These are phyloP conservation scores for Papilio xuthus DNA, from an alignment of 1,140 invertebrate genomes.

Conservation along the genomic window DNA sequence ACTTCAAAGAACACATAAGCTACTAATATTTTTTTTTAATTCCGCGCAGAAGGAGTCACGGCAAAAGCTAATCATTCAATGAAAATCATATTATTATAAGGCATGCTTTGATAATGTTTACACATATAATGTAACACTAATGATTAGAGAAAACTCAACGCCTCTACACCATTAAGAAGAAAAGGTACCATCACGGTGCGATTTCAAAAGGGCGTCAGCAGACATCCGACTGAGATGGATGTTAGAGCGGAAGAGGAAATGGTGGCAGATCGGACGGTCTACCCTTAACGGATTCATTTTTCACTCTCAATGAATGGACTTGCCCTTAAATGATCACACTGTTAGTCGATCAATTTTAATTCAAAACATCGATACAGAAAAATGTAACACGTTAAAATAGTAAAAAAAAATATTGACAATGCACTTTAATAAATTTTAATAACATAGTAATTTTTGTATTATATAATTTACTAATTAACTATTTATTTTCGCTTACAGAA, in stretches of 20 bases:
- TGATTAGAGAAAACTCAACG: slow-evolving; percentile 1
- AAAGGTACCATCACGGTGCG: slow-evolving; percentile 43
- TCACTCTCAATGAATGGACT: slow-evolving; percentile 43
- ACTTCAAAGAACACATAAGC: too few relatives aligned
- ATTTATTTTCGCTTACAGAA: too few relatives aligned
- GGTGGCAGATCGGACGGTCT: slow-evolving; percentile 50
- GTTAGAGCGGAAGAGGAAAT: slow-evolving; percentile 53
- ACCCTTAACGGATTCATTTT: slow-evolving; percentile 56
- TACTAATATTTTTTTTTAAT: too few relatives aligned
- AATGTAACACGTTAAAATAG: neutral
- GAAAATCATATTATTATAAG: too few relatives aligned
- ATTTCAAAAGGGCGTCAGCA: slow-evolving; percentile 54
- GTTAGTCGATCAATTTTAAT: slow-evolving; percentile 10
- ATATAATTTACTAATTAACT: too few relatives aligned
- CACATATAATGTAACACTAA: neutral
- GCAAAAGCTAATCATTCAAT: too few relatives aligned
- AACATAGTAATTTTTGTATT: too few relatives aligned
- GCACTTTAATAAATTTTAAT: neutral
- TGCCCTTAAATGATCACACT: slow-evolving; percentile 28
- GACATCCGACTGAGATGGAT: slow-evolving; percentile 59
- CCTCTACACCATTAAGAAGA: slow-evolving; percentile 5
- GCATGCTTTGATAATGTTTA: neutral
- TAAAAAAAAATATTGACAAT: neutral
- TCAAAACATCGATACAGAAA: neutral
- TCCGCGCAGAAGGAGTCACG: too few relatives aligned